Evolutionary conservation across 1,140 invertebrate species (phyloP), one percentile per base, ranked within the genome.

Genomic region (Holotrichia oblita): DNA sequence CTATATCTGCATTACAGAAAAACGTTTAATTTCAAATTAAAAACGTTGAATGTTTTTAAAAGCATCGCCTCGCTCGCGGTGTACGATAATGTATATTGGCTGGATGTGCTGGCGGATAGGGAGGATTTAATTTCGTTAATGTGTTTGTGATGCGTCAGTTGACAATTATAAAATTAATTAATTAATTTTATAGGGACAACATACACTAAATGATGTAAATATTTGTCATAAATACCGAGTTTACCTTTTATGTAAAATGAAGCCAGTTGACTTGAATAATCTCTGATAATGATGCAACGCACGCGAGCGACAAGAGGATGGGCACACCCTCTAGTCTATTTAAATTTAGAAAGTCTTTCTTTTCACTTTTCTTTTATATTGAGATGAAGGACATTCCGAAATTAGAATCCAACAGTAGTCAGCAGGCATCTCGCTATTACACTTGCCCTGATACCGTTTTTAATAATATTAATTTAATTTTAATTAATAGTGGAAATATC

Each of bases 121-220:
- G n/a, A 6, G 55, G 61, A 64, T 64, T 20, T 64, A 64, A 64
- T 64, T 64, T 64, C 61, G 61, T 64, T 64, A 64, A 64, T 64
- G 61, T 64, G 61, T 22, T 64, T 64, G 61, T 64, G 22, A 64
- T 64, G 22, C 10, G 17, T 22, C 22, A 22, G 20, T 10, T 27
- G 20, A 20, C 61, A 64, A 64, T 64, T 64, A 64, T 64, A 22
- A 64, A 64, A 64, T 27, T 64, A 64, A 64, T 22, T 64, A 64
- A 64, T 64, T 64, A 64, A 64, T 8, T 64, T 22, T 20, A 6
- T 64, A 64, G 6, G 6, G 17, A 64, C 61, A 27, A 27, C 61
- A 20, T 20, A 64, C 61, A 64, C 22, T 64, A 64, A 22, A 14
- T 22, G 24, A 17, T 27, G 61, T 27, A 64, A 64, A 64, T 64